phyloP scores from a whole-genome alignment of 2,797 vertebrate species.

The Eupleurogrammus muticus region DNA sequence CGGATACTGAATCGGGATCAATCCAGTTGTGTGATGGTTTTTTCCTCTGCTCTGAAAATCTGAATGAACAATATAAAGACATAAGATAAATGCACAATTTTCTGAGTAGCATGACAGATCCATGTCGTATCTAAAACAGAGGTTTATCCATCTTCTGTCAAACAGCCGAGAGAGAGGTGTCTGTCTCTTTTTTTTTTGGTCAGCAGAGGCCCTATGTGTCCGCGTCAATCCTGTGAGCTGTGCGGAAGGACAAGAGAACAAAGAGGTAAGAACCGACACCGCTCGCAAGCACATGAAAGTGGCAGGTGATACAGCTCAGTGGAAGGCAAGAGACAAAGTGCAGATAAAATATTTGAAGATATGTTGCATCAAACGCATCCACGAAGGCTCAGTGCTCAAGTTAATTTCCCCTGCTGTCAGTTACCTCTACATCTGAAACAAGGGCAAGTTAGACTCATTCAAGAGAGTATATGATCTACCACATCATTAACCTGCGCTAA shows the following conservation, averaged over 20 bases:
- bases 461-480: neutral
- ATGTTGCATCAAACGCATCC: conserved; percentile 23
- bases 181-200: conserved; percentile 44
- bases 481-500: conserved; percentile 10
- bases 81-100: conserved; percentile 68
- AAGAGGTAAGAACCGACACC: conserved; percentile 27
- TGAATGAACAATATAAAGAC: conserved; percentile 73
- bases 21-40: conserved; percentile 52
- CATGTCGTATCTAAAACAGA: conserved; percentile 70
- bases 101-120: conserved; percentile 68
- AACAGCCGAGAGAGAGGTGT: conserved; percentile 65
- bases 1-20: conserved; percentile 49
- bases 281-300: neutral
- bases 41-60: conserved; percentile 62
- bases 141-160: conserved; percentile 67
- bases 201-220: conserved; percentile 87
- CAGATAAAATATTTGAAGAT: conserved; percentile 25
- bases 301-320: conserved; percentile 9
- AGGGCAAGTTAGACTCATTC: conserved; percentile 10
- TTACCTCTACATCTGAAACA: conserved; percentile 22
- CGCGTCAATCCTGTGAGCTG: conserved; percentile 97
- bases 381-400: conserved; percentile 17
- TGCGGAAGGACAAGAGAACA: conserved; percentile 39
- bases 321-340: conserved; percentile 8
- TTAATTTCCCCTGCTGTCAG: conserved; percentile 12